A percentile compares a stretch with the other conserved stretches of the same genome.
Evolutionary conservation across 2,797 vertebrate genomes (phyloP).

Genomic region (Danio tinwini): DNA sequence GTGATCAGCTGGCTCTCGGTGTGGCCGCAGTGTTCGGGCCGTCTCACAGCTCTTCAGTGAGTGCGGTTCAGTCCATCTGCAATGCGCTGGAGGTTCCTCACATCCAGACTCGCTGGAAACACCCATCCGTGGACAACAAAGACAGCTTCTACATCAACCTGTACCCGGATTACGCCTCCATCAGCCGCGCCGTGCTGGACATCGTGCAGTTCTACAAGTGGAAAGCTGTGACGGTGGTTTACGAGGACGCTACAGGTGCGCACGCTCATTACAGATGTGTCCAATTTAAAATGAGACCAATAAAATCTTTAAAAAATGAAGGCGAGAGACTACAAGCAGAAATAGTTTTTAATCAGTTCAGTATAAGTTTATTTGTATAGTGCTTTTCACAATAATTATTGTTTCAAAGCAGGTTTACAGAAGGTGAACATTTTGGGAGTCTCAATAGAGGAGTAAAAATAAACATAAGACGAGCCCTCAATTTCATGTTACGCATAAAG

Average conservation of each 20-base stretch:
- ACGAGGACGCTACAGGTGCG: constrained; percentile 96
- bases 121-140: constrained; percentile 92
- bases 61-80: constrained; percentile 96
- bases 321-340: no score
- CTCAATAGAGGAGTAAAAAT: no score
- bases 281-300: no score
- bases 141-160: constrained; percentile 97
- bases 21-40: constrained; percentile 96
- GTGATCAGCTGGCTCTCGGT: constrained; percentile 94
- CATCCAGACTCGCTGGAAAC: constrained; percentile 98
- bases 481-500: no score
- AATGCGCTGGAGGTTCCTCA: constrained; percentile 98
- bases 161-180: constrained; percentile 92
- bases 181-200: constrained; percentile 93
- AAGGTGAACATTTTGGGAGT: no score
- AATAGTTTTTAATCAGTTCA: no score
- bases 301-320: no score
- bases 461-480: no score
- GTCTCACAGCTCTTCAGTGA: constrained; percentile 94
- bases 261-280: background rate
- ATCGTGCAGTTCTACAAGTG: constrained; percentile 95
- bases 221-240: constrained; percentile 94
- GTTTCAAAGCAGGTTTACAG: no score
- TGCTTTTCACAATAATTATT: no score
- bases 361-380: no score